These are phyloP conservation scores for Cyrtodaria siliqua DNA, from an alignment of 2,888 invertebrate genomes.

Conservation along the genomic window DNA sequence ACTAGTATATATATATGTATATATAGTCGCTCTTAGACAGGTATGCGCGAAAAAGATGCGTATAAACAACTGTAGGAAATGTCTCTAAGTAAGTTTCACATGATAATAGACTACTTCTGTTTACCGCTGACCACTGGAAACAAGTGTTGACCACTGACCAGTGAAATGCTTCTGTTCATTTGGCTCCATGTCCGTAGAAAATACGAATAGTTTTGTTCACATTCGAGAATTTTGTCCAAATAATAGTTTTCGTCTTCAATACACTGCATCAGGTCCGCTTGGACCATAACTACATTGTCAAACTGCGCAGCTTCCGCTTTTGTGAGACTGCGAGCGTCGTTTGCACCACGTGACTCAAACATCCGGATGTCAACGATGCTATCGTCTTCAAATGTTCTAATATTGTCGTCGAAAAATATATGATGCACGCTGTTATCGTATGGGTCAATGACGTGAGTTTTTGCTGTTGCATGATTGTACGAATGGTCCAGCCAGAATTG, in stretches of 20 bases:
- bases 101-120: too few relatives aligned
- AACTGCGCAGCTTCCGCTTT: conserved; percentile 75
- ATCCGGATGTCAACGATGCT: conserved; percentile 84
- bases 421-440: conserved; percentile 80
- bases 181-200: conserved; percentile 51
- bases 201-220: conserved; percentile 78
- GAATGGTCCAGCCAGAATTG: conserved; percentile 80
- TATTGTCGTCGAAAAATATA: conserved; percentile 85
- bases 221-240: conserved; percentile 75
- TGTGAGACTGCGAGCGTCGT: conserved; percentile 71
- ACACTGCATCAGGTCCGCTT: conserved; percentile 83
- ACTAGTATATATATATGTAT: too few relatives aligned
- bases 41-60: too few relatives aligned
- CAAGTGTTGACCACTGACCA: too few relatives aligned
- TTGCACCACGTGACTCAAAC: conserved; percentile 68
- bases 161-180: conserved; percentile 43
- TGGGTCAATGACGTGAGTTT: conserved; percentile 84
- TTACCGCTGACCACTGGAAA: too few relatives aligned
- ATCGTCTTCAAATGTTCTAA: conserved; percentile 82
- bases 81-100: too few relatives aligned
- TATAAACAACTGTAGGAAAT: too few relatives aligned
- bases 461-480: conserved; percentile 80
- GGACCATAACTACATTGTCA: conserved; percentile 82
- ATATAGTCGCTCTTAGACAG: too few relatives aligned
- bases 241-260: conserved; percentile 82